These are phyloP conservation scores for Caerostris darwini DNA, from an alignment of 1,140 invertebrate genomes.

Conservation along the genomic window DNA sequence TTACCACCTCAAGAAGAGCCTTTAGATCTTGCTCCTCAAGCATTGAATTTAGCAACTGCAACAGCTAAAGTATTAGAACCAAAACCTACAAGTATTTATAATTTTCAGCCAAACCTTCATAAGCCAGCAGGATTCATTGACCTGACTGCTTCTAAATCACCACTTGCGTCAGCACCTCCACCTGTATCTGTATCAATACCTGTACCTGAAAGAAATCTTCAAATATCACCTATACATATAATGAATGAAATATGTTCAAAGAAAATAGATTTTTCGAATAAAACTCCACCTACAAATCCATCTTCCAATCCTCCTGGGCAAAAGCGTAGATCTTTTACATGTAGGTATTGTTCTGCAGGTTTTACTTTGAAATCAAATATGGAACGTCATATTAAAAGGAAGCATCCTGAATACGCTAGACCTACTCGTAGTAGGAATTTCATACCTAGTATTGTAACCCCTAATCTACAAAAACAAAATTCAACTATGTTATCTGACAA, in stretches of 20 bases:
- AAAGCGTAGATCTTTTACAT: conserved; percentile 92
- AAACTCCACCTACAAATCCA: neutral
- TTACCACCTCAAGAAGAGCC: conserved; percentile 84
- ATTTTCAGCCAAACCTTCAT: neutral
- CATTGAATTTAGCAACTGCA: conserved; percentile 88
- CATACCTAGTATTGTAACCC: conserved; percentile 69
- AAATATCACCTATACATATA: conserved; percentile 56
- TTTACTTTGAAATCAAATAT: conserved; percentile 96
- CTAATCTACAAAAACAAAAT: conserved; percentile 71
- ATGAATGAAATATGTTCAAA: conserved; percentile 61
- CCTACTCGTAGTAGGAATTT: conserved; percentile 76
- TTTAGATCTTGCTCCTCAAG: conserved; percentile 90
- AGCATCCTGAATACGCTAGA: conserved; percentile 88
- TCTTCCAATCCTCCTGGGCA: conserved; percentile 82
- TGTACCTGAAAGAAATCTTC: conserved; percentile 51
- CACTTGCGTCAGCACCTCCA: too few relatives aligned
- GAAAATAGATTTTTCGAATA: neutral
- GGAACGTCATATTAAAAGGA: conserved; percentile 96
- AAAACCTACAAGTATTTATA: conserved; percentile 65
- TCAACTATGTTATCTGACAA: conserved; percentile 74
- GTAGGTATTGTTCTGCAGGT: conserved; percentile 92
- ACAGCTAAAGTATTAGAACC: conserved; percentile 33
- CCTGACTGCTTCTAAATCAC: conserved; percentile 29
- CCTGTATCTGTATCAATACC: neutral
- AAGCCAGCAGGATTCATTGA: conserved; percentile 31